Evolutionary conservation across 1,140 invertebrate species (phyloP).

Genomic region (Nasonia vitripennis): DNA sequence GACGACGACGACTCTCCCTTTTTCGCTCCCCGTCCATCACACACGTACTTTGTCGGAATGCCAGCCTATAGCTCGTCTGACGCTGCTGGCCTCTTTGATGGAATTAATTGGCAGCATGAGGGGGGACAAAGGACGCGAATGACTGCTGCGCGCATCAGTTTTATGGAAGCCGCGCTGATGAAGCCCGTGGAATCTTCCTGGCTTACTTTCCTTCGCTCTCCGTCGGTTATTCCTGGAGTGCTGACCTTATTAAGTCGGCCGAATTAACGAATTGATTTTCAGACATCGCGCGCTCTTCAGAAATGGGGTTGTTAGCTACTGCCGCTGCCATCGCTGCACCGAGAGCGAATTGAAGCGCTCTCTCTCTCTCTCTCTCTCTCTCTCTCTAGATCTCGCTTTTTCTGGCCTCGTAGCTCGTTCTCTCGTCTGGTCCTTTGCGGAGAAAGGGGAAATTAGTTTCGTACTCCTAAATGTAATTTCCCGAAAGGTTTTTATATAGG

Average conservation of each 20-base stretch:
- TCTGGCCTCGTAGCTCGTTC: background rate
- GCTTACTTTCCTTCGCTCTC: background rate
- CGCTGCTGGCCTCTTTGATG: conserved; percentile 10
- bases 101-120: conserved; percentile 46
- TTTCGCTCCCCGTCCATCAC: conserved; percentile 52
- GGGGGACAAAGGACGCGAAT: background rate
- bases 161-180: conserved; percentile 2
- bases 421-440: background rate
- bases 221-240: conserved; percentile 13
- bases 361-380: background rate
- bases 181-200: conserved; percentile 12
- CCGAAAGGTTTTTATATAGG: conserved; percentile 26
- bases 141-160: background rate
- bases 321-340: background rate
- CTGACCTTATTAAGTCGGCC: conserved; percentile 45
- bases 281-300: background rate
- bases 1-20: conserved; percentile 37
- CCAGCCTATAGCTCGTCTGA: background rate
- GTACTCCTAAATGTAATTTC: conserved; percentile 29
- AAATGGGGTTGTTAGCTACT: conserved; percentile 20
- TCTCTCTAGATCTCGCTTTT: background rate
- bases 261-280: conserved; percentile 50
- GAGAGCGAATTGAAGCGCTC: background rate
- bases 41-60: conserved; percentile 4
- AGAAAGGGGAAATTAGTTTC: conserved; percentile 32